Percentiles rank a stretch among this genome's conserved stretches.
Evolutionary conservation across 2,888 invertebrate genomes (phyloP).

Genomic region (Callyntrura guangdongensis): DNA sequence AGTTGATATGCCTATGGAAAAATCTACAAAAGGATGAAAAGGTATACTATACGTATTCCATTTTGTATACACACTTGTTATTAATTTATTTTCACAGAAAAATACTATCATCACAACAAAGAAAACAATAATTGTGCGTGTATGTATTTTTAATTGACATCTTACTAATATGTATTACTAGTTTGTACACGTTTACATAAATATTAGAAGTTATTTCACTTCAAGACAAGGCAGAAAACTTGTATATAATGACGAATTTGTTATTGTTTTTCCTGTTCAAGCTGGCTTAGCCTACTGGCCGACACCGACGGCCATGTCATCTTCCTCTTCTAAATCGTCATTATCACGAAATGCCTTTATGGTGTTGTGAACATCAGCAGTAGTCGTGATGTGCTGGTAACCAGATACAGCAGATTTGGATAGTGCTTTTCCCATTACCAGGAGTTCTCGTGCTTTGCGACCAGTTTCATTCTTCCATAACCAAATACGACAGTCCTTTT

Average conservation of each 20-base stretch:
- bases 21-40: neutral
- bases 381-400: neutral
- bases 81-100: too few species aligned
- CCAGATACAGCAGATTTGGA: neutral
- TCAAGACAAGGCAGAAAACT: too few species aligned
- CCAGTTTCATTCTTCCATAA: constrained; percentile 80
- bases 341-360: constrained; percentile 54
- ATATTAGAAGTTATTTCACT: too few species aligned
- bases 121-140: too few species aligned
- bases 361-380: constrained; percentile 36
- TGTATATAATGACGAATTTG: too few species aligned
- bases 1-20: neutral
- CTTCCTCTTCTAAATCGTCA: constrained; percentile 51
- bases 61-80: too few species aligned
- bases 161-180: too few species aligned
- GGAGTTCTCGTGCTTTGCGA: constrained; percentile 47
- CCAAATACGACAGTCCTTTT: constrained; percentile 83
- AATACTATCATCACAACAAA: too few species aligned
- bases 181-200: too few species aligned
- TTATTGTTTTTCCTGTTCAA: neutral
- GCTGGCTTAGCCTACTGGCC: too few species aligned
- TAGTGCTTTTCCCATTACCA: neutral
- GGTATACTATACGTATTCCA: too few species aligned
- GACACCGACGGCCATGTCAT: constrained; percentile 2
- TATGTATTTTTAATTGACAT: too few species aligned